Conservation (phyloP, 2,113 vertebrate genomes). For the Petrocephalus zakoni region DNA sequence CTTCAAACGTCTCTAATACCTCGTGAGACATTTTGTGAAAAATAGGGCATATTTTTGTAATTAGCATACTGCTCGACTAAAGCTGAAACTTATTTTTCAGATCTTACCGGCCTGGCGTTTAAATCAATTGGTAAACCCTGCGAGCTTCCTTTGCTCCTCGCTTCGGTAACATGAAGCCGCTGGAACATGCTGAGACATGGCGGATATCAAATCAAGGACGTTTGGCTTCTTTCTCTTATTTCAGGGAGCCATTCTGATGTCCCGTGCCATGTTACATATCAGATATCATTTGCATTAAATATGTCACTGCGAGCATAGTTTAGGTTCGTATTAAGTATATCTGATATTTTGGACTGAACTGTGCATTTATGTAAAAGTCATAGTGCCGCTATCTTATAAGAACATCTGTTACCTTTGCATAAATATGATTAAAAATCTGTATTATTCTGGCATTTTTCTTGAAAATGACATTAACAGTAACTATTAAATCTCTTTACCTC, state of each 20-base stretch:
- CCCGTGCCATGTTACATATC: neutral
- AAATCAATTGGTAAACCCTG: neutral
- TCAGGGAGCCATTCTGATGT: neutral
- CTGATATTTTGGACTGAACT: neutral
- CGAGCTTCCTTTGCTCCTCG: neutral
- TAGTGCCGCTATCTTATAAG: neutral
- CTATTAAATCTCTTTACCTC: neutral
- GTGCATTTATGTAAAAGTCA: constrained; percentile 3
- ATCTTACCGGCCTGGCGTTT: neutral
- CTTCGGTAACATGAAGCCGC: neutral
- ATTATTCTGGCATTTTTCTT: neutral
- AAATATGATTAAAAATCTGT: neutral
- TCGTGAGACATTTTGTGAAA: neutral
- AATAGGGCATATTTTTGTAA: neutral
- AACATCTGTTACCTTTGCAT: neutral
- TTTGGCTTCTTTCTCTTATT: constrained; percentile 3
- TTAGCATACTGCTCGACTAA: neutral
- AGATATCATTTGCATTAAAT: neutral
- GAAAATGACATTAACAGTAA: neutral
- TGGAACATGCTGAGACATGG: neutral
- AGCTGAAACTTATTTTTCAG: neutral
- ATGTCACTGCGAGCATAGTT: neutral
- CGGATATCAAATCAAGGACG: neutral
- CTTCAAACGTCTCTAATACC: neutral
- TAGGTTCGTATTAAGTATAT: neutral